Evolutionary conservation across 2,888 invertebrate species (phyloP).

Genomic region (Tachina lurida): DNA sequence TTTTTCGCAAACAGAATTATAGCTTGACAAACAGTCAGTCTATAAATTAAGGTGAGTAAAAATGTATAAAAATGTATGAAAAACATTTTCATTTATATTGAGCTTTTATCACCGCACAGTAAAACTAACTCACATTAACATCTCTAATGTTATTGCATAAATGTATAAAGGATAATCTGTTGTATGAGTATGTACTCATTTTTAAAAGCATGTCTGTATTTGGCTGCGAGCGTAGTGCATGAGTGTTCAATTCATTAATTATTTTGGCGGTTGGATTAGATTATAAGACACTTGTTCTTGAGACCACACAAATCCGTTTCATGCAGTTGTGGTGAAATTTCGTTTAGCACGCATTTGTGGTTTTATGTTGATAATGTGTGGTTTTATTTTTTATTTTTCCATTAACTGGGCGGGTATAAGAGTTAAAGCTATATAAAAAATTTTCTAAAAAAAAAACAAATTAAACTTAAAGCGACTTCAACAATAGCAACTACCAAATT

Average conservation of each 20-base stretch:
- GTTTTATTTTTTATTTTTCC: constrained; percentile 18
- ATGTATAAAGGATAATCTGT: too few species aligned
- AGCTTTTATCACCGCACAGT: neutral
- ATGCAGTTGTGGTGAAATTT: constrained; percentile 32
- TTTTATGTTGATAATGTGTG: constrained; percentile 57
- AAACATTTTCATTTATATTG: neutral
- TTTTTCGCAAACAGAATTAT: too few species aligned
- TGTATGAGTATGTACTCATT: too few species aligned
- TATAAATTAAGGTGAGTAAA: too few species aligned
- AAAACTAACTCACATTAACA: neutral
- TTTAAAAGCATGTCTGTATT: neutral
- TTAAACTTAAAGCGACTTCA: too few species aligned
- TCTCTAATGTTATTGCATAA: neutral
- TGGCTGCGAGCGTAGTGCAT: neutral
- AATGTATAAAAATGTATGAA: too few species aligned
- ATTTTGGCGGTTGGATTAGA: constrained; percentile 26
- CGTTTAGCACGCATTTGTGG: constrained; percentile 58
- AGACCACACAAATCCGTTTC: constrained; percentile 53
- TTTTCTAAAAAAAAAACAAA: too few species aligned
- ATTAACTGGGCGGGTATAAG: neutral
- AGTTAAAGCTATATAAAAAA: neutral
- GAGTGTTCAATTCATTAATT: constrained; percentile 2
- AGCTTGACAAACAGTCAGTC: too few species aligned
- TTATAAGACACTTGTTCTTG: constrained; percentile 39
- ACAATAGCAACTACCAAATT: too few species aligned